Percentiles rank a stretch among this genome's conserved stretches.
Evolutionary conservation across 2,888 invertebrate genomes (phyloP).

Genomic region (Saturnia pavonia): DNA sequence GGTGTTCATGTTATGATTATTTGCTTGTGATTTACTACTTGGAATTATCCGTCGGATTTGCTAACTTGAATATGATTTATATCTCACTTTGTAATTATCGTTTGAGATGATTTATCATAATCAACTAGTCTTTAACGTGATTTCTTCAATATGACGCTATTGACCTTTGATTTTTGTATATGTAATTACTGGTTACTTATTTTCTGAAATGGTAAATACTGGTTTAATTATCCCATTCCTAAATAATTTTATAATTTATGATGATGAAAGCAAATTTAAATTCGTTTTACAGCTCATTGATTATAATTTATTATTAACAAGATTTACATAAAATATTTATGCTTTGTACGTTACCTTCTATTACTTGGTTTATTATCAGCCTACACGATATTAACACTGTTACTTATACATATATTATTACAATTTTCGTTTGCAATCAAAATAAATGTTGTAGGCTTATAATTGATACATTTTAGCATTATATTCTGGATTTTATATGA

Average conservation of each 20-base stretch:
- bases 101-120: constrained; percentile 67
- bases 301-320: constrained; percentile 25
- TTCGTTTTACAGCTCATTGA: constrained; percentile 27
- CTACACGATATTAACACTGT: constrained; percentile 68
- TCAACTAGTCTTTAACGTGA: constrained; percentile 55
- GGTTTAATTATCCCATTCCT: constrained; percentile 17
- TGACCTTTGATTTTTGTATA: constrained; percentile 55
- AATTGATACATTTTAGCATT: background rate
- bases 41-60: constrained; percentile 62
- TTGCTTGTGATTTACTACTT: constrained; percentile 37
- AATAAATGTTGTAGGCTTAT: background rate
- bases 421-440: constrained; percentile 58
- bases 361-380: constrained; percentile 65
- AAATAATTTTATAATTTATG: constrained; percentile 18
- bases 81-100: constrained; percentile 56
- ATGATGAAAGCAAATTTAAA: constrained; percentile 24
- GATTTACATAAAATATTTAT: constrained; percentile 31
- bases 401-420: too few relatives aligned
- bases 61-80: constrained; percentile 69
- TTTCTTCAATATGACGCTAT: constrained; percentile 40
- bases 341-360: constrained; percentile 32
- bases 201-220: constrained; percentile 35
- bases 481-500: background rate
- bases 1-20: constrained; percentile 64
- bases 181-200: constrained; percentile 39